These are phyloP conservation scores for Pardalotus punctatus DNA, from an alignment of 2,113 vertebrate species.

Conservation along the genomic window DNA sequence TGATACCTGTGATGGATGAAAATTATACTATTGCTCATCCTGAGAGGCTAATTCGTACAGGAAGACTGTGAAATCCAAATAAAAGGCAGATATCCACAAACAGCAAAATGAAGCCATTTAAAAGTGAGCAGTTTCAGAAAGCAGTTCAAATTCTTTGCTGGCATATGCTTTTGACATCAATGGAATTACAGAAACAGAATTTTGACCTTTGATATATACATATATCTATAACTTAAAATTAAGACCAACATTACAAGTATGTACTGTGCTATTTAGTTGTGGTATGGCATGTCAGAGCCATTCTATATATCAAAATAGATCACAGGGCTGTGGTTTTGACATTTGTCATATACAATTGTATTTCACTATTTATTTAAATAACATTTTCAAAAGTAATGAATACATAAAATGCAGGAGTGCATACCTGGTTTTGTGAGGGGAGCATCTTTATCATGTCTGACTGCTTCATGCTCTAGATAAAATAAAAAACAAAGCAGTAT, in stretches of 20 bases:
- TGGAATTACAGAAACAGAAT: background rate
- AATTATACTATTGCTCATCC: background rate
- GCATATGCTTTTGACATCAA: background rate
- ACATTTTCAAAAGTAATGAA: background rate
- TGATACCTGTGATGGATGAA: background rate
- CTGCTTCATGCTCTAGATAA: slow-evolving; percentile 56
- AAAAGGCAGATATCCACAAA: background rate
- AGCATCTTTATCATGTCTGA: slow-evolving; percentile 46
- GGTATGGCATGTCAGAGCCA: background rate
- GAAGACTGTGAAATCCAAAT: background rate
- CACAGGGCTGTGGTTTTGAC: background rate
- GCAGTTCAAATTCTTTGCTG: background rate
- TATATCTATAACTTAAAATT: background rate
- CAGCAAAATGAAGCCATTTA: background rate
- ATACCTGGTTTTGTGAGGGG: slow-evolving; percentile 61
- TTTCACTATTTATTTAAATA: background rate
- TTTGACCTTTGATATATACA: background rate
- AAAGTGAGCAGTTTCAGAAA: background rate
- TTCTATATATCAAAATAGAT: background rate
- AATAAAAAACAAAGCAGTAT: background rate
- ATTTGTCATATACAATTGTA: background rate
- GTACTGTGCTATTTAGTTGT: background rate
- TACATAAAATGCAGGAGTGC: background rate
- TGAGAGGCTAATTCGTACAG: background rate
- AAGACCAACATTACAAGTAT: background rate